Base-by-base conservation (phyloP, 2,113 vertebrate genomes). In the Chamaetylas fuelleborni region DNA sequence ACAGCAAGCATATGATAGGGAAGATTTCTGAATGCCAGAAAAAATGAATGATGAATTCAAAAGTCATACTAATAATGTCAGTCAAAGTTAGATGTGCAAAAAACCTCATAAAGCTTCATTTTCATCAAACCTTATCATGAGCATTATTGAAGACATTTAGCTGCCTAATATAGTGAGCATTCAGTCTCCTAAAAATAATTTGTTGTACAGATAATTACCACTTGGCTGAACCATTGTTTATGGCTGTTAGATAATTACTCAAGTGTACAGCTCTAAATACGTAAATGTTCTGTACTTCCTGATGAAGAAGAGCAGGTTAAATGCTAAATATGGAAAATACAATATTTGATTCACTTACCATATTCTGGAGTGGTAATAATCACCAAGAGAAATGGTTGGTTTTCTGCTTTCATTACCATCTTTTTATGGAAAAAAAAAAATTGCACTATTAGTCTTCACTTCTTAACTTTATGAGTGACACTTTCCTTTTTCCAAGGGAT, bases 151-250 rank as follows among this genome's bases (percentile, higher is more conserved):
- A 81, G 64, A 74, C 19, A 71, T 95, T 94, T 80, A 74, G 48
- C 53, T 86, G 70, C 42, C 84, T 81, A 62, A 18, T 56, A 29
- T 8, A 88, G 40, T 0, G 11, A 93, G 72, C 15, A 90, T 70
- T 62, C 57, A 67, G 66, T 57, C 80, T 70, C 61, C 58, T 67
- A 88, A 95, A 95, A 92, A 64, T 80, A 92, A 84, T 91, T 93
- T 95, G 45, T 70, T 93, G 19, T 79, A 47, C 58, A 79, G 67
- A 80, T 79, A 93, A 95, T 95, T 95, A 45, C 58, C 58, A 89
- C 57, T 93, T 93, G 90, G 50, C 31, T 92, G 84, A 94, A 90
- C 26, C 19, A 24, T 38, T 87, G 82, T 93, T 95, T 93, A 92
- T 91, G 74, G 71, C 53, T 94, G 71, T 87, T 94, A 93, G 80